Percentiles rank a stretch among this genome's conserved stretches.
Evolutionary conservation across 2,797 vertebrate genomes (phyloP).

Genomic region (Onychomys torridus): DNA sequence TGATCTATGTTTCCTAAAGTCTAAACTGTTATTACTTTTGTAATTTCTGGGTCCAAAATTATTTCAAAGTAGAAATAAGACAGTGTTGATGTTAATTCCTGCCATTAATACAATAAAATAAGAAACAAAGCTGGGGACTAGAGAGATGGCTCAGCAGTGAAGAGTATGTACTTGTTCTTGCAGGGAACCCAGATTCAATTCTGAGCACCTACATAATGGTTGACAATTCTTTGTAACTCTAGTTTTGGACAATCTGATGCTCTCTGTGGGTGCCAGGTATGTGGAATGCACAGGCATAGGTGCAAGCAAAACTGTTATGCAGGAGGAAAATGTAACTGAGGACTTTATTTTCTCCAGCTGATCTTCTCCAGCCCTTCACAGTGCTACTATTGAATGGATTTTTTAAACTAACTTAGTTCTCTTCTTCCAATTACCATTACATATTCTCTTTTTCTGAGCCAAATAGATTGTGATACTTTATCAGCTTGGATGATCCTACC

Average conservation of each 20-base stretch:
- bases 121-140: neutral
- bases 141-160: neutral
- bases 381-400: neutral
- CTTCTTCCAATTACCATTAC: neutral
- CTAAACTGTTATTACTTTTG: neutral
- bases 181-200: neutral
- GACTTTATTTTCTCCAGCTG: conserved; percentile 22
- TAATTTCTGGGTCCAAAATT: conserved; percentile 27
- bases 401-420: neutral
- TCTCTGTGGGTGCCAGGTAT: neutral
- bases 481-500: neutral
- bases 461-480: neutral
- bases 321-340: neutral
- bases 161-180: neutral
- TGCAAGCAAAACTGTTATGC: too few species aligned
- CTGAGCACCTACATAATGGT: neutral
- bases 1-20: neutral
- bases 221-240: neutral
- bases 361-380: neutral
- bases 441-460: neutral
- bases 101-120: neutral
- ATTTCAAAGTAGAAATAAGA: conserved; percentile 40
- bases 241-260: neutral
- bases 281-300: neutral
- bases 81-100: conserved; percentile 6